A percentile compares a stretch with the other conserved stretches of the same genome.
Evolutionary conservation across 2,888 invertebrate species (phyloP).

Genomic region (Yponomeuta malinellus): DNA sequence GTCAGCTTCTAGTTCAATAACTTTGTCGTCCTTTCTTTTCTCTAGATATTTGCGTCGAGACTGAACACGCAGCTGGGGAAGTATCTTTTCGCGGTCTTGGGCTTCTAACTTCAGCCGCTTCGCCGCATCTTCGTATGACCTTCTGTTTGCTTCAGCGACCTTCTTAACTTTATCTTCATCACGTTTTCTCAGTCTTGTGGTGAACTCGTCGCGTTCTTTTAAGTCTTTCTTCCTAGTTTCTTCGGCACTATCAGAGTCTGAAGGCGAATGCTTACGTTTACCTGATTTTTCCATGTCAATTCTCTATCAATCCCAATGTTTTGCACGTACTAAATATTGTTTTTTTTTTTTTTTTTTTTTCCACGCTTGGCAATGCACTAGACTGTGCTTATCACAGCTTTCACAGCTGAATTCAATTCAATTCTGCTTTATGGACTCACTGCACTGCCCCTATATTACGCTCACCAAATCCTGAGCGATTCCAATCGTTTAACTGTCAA

Average conservation of each 20-base stretch:
- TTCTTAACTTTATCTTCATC: constrained; percentile 93
- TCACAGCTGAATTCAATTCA: too few relatives aligned
- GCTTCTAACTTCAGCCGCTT: constrained; percentile 92
- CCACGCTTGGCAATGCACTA: too few relatives aligned
- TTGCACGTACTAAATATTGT: too few relatives aligned
- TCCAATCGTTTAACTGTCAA: too few relatives aligned
- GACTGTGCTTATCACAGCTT: too few relatives aligned
- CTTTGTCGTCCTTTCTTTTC: constrained; percentile 97
- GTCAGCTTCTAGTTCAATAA: constrained; percentile 95
- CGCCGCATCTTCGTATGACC: constrained; percentile 90
- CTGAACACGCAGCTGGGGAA: constrained; percentile 92
- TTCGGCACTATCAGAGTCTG: constrained; percentile 84
- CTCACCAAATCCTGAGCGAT: too few relatives aligned
- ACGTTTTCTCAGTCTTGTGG: constrained; percentile 88
- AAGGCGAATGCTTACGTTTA: constrained; percentile 71
- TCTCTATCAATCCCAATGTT: too few relatives aligned
- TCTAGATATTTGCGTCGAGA: constrained; percentile 95
- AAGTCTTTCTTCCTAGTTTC: constrained; percentile 88
- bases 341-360: too few relatives aligned
- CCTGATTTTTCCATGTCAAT: constrained; percentile 47
- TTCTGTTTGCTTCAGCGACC: constrained; percentile 81
- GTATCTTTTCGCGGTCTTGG: constrained; percentile 88
- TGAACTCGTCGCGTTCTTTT: constrained; percentile 95
- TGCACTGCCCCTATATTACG: too few relatives aligned
- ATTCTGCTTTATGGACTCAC: too few relatives aligned